These are phyloP conservation scores for Cossypha polioptera DNA, from an alignment of 2,797 vertebrate species.

Conservation along the genomic window DNA sequence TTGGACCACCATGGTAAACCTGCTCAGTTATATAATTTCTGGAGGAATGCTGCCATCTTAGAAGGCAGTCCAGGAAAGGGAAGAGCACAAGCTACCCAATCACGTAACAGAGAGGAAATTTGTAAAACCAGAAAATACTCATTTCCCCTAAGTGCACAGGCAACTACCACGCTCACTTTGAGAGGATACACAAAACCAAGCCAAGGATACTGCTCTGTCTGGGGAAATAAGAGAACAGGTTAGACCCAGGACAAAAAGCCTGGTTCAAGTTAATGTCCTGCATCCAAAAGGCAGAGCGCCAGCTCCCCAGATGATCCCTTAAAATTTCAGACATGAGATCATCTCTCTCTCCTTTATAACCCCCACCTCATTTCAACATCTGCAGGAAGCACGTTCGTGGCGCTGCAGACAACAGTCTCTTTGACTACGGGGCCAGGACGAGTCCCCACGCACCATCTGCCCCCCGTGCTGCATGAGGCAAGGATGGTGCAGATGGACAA, in stretches of 20 bases:
- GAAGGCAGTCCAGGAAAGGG: neutral
- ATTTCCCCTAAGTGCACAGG: neutral
- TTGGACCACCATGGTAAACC: neutral
- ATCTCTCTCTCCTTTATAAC: neutral
- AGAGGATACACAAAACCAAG: neutral
- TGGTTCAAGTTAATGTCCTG: rapidly evolving
- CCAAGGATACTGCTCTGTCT: neutral
- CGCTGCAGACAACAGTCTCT: neutral
- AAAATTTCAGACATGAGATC: neutral
- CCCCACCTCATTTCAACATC: neutral
- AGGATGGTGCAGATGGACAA: neutral
- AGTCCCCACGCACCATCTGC: neutral
- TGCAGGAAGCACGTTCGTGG: neutral
- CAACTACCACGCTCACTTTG: rapidly evolving
- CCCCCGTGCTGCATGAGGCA: neutral
- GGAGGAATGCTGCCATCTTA: neutral
- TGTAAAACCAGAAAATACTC: neutral
- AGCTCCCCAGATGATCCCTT: neutral
- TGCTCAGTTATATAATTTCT: neutral
- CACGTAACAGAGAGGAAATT: neutral
- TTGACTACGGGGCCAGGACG: neutral
- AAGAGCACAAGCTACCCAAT: neutral
- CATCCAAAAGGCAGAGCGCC: neutral
- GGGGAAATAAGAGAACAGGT: neutral
- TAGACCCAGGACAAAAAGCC: neutral